Base-by-base conservation (phyloP, 2,113 vertebrate genomes). In the Dipodomys spectabilis region DNA sequence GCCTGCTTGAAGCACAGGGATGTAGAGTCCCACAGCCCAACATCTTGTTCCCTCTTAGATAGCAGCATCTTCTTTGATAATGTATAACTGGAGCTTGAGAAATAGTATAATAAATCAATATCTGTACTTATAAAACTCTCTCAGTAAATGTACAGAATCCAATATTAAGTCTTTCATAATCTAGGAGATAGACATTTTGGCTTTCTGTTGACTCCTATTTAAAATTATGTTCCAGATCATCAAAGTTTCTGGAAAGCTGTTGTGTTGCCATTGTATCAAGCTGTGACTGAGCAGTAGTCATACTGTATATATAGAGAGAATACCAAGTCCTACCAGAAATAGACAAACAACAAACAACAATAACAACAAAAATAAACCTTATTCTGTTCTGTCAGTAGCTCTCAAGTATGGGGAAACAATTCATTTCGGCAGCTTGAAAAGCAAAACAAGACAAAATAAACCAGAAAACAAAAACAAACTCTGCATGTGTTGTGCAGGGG, bases 221-320 rank as follows among this genome's bases (percentile, higher is more conserved):
- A 68, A 94, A 95, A 85, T 12, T n/a, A 20, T 77, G 44, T 80
- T 82, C 30, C 64, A 23, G 9, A 69, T 65, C 35, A 82, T 86
- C 18, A 72, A 20, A 49, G 7, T 73, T 60, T 84, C 71, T 53
- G 69, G 62, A 57, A 65, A 32, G 30, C 67, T n/a, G 25, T 60
- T 67, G n/a, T 20, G 20, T 2, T 32, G 25, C 7, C 5, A 22
- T 9, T 4, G 30, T 39, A 32, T 72, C 72, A 83, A 77, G 15
- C 39, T 35, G 19, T 15, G n/a, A 18, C 27, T 67, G 7, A 57
- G n/a, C 20, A 39, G 8, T 68, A 39, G 53, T 83, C 39, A 35
- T 85, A 49, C 3, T 32, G 28, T 27, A 82, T 32, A 12, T 45
- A n/a, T 62, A 93, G 49, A 32, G 44, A 75, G 79, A 83, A 84